phyloP scores from a whole-genome alignment of 2,113 vertebrate genomes.

The Centropus unirufus region DNA sequence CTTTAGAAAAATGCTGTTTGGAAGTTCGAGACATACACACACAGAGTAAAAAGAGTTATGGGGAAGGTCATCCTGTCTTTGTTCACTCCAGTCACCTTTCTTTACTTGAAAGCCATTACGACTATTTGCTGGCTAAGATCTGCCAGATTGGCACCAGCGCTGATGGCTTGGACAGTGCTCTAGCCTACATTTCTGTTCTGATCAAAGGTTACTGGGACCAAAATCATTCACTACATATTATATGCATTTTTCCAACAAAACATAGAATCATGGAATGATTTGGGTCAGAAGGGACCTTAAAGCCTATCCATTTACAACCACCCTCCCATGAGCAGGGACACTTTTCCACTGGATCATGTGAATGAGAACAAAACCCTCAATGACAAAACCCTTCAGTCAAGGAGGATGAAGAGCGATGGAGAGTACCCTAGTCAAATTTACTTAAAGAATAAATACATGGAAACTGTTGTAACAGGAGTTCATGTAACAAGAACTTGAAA shows the following conservation, averaged over 20 bases:
- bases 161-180: not conserved
- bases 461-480: not conserved
- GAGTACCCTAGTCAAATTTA: not conserved
- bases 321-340: too few species aligned
- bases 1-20: not conserved
- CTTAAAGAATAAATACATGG: not conserved
- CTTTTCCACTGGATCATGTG: too few species aligned
- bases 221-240: not conserved
- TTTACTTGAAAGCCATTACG: not conserved
- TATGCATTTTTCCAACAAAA: not conserved
- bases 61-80: not conserved
- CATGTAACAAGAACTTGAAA: not conserved
- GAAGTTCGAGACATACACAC: not conserved
- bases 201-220: not conserved
- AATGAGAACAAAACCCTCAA: not conserved
- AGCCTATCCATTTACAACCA: too few species aligned
- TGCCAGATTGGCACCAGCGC: not conserved
- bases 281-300: too few species aligned
- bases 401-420: not conserved
- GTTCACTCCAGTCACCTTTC: not conserved
- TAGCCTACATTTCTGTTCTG: not conserved
- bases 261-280: too few species aligned
- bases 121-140: not conserved
- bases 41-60: fast-evolving
- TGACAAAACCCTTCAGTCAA: not conserved